These are phyloP conservation scores for Pseudopleuronectes americanus DNA, from an alignment of 2,797 vertebrate species.

Conservation along the genomic window DNA sequence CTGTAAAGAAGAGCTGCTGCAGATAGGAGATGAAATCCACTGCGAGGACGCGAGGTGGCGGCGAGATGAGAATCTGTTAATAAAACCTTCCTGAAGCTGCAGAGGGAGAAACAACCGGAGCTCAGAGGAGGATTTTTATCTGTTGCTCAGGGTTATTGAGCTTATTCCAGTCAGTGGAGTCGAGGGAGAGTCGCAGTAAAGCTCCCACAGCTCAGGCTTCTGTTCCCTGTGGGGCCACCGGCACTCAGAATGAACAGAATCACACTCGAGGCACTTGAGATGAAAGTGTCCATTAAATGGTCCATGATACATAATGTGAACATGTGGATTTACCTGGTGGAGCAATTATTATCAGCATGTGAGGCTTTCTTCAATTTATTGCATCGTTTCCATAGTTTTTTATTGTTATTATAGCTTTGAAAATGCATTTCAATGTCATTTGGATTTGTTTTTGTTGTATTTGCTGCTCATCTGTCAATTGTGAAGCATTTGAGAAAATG, in stretches of 20 bases:
- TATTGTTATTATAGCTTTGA: background rate
- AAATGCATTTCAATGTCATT: background rate
- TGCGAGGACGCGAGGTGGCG: constrained; percentile 40
- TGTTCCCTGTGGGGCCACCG: constrained; percentile 19
- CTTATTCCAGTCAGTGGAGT: constrained; percentile 58
- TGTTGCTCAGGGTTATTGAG: constrained; percentile 59
- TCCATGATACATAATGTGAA: background rate
- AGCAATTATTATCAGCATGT: too few species aligned
- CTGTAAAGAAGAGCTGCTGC: constrained; percentile 24
- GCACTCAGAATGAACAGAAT: background rate
- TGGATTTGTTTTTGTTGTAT: background rate
- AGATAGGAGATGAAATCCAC: constrained; percentile 39
- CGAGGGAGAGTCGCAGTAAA: constrained; percentile 36
- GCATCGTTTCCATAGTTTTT: background rate
- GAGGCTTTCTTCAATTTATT: too few species aligned
- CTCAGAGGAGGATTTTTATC: constrained; percentile 67
- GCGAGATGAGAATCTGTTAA: constrained; percentile 60
- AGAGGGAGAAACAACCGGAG: constrained; percentile 35
- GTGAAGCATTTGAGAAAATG: background rate
- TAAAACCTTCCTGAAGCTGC: constrained; percentile 61
- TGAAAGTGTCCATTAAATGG: constrained; percentile 10
- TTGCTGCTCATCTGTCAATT: background rate
- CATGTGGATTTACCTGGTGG: too few species aligned
- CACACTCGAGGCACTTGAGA: background rate
- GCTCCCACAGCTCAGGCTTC: constrained; percentile 42